Conservation (phyloP, 2,888 invertebrate species). For the Eupithecia exiguata region DNA sequence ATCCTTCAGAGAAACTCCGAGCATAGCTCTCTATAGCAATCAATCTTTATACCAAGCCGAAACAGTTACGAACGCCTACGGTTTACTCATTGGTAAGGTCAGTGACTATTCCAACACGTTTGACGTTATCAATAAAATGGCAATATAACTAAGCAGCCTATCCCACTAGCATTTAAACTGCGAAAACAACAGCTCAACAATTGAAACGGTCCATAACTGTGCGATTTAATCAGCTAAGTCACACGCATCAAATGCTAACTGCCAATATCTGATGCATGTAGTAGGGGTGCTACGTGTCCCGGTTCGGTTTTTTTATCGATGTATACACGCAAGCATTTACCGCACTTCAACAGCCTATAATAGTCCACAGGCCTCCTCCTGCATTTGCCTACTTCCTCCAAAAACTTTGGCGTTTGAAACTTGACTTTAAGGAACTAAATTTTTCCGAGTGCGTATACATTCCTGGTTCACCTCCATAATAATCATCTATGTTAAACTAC, state of each 20-base stretch:
- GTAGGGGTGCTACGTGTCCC: constrained; percentile 33
- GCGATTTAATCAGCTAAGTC: constrained; percentile 73
- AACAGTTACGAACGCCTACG: background rate
- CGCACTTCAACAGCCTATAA: too few species aligned
- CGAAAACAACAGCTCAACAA: constrained; percentile 37
- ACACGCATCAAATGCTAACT: constrained; percentile 77
- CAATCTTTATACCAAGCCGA: background rate
- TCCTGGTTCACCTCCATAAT: too few species aligned
- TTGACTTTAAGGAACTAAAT: too few species aligned
- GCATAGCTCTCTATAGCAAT: too few species aligned
- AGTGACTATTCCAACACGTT: background rate
- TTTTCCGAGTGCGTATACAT: too few species aligned
- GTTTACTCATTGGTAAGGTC: background rate
- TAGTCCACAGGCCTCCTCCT: too few species aligned
- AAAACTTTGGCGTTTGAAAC: too few species aligned
- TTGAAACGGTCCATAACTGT: constrained; percentile 43
- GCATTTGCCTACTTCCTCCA: too few species aligned
- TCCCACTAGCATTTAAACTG: constrained; percentile 23
- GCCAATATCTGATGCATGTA: constrained; percentile 77
- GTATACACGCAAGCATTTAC: background rate
- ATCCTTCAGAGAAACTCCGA: too few species aligned
- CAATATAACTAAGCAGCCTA: constrained; percentile 22
- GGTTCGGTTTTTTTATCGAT: background rate
- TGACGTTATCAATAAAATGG: constrained; percentile 26
- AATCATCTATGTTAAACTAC: too few species aligned